These are phyloP conservation scores for Oscheius sp. DNA, from an alignment of 2,888 invertebrate species.

Conservation along the genomic window DNA sequence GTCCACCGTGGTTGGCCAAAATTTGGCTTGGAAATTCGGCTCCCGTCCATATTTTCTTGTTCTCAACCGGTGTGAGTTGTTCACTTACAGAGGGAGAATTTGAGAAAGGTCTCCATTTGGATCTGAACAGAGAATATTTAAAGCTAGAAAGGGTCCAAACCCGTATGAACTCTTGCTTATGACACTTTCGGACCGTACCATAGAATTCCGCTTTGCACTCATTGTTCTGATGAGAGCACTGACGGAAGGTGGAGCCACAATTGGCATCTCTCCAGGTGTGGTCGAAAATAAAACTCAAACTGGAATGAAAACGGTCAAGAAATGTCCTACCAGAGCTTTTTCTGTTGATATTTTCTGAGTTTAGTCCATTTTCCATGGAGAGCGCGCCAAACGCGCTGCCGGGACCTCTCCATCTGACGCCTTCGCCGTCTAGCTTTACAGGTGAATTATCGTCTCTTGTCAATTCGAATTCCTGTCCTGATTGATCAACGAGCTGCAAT, in stretches of 20 bases:
- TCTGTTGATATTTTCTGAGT: background rate
- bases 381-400: background rate
- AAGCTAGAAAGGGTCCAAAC: conserved; percentile 9
- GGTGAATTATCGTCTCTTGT: conserved; percentile 28
- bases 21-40: background rate
- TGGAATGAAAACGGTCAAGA: no score
- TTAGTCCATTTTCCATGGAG: background rate
- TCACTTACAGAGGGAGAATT: conserved; percentile 30
- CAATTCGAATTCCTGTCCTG: conserved; percentile 46
- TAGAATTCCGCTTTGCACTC: conserved; percentile 38
- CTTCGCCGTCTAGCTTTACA: background rate
- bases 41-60: conserved; percentile 3
- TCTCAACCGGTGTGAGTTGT: conserved; percentile 26
- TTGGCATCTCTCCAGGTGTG: conserved; percentile 42
- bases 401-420: conserved; percentile 8
- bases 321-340: background rate
- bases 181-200: conserved; percentile 47
- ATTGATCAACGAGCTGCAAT: conserved; percentile 65
- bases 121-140: background rate
- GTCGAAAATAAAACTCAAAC: background rate
- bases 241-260: conserved; percentile 53
- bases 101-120: conserved; percentile 9
- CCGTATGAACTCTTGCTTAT: conserved; percentile 29
- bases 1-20: background rate
- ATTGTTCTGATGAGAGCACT: conserved; percentile 45